A percentile compares a stretch with the other conserved stretches of the same genome.
phyloP scores from a whole-genome alignment of 2,888 invertebrate genomes.

The Nymphalis urticae region DNA sequence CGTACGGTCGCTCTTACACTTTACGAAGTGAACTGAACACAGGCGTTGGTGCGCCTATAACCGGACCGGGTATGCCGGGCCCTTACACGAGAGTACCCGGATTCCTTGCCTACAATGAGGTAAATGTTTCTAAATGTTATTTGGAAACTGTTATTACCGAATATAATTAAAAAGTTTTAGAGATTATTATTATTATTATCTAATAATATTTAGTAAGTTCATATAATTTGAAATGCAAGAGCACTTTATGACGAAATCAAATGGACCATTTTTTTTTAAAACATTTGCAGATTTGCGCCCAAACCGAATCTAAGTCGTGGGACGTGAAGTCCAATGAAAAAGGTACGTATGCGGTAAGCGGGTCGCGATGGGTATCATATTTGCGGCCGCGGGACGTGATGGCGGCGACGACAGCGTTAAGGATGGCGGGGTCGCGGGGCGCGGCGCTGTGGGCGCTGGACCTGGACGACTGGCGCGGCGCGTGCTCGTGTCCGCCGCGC shows the following conservation, averaged over 20 bases:
- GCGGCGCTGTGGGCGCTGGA: conserved; percentile 91
- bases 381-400: conserved; percentile 85
- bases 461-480: conserved; percentile 87
- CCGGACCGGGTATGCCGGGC: conserved; percentile 87
- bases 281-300: conserved; percentile 76
- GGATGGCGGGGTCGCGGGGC: conserved; percentile 83
- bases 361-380: conserved; percentile 90
- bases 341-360: conserved; percentile 87
- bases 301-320: conserved; percentile 83
- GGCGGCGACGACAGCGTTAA: conserved; percentile 82
- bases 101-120: conserved; percentile 89
- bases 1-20: conserved; percentile 89
- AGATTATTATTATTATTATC: too few species aligned
- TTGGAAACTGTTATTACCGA: too few species aligned
- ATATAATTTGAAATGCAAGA: too few species aligned
- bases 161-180: too few species aligned
- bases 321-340: conserved; percentile 79
- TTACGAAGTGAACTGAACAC: conserved; percentile 75
- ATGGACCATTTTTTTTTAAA: too few species aligned
- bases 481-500: conserved; percentile 85
- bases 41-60: conserved; percentile 81
- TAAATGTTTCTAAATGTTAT: conserved; percentile 46
- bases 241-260: too few species aligned
- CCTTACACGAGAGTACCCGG: conserved; percentile 86
- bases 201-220: background rate